Evolutionary conservation across 2,113 vertebrate genomes (phyloP).

Genomic region (Myotis lucifugus): DNA sequence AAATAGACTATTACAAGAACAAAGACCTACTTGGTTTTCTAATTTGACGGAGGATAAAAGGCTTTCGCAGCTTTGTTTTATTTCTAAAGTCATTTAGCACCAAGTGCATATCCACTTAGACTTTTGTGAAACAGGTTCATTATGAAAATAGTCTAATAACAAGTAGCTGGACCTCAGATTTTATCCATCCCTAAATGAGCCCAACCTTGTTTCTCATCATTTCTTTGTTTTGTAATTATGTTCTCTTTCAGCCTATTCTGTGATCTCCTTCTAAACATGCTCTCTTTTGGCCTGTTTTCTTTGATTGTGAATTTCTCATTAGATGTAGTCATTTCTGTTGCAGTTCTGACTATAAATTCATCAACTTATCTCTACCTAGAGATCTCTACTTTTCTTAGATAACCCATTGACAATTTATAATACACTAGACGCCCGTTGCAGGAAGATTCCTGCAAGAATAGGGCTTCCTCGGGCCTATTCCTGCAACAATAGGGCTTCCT

Average conservation of each 20-base stretch:
- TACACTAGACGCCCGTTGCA: background rate
- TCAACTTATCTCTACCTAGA: background rate
- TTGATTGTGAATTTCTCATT: conserved; percentile 60
- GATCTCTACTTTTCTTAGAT: conserved; percentile 21
- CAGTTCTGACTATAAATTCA: conserved; percentile 4
- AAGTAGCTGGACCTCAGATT: conserved; percentile 54
- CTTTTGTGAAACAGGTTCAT: conserved; percentile 66
- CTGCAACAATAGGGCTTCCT: too few species aligned
- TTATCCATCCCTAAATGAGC: conserved; percentile 62
- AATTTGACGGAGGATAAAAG: conserved; percentile 72
- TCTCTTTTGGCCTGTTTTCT: conserved; percentile 52
- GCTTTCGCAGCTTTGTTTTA: conserved; percentile 56
- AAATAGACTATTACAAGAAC: conserved; percentile 76
- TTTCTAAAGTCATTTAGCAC: conserved; percentile 76
- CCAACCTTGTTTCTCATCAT: conserved; percentile 53
- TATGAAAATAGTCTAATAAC: conserved; percentile 72
- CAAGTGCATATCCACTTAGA: conserved; percentile 52
- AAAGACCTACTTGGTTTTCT: conserved; percentile 68
- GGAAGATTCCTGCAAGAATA: too few species aligned
- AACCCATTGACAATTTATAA: background rate
- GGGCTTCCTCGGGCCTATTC: too few species aligned
- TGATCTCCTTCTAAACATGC: conserved; percentile 14
- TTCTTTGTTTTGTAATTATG: conserved; percentile 68
- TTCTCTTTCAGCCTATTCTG: conserved; percentile 53
- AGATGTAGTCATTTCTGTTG: conserved; percentile 35